phyloP scores from a whole-genome alignment of 2,113 vertebrate species.

The Leucopsar rothschildi region DNA sequence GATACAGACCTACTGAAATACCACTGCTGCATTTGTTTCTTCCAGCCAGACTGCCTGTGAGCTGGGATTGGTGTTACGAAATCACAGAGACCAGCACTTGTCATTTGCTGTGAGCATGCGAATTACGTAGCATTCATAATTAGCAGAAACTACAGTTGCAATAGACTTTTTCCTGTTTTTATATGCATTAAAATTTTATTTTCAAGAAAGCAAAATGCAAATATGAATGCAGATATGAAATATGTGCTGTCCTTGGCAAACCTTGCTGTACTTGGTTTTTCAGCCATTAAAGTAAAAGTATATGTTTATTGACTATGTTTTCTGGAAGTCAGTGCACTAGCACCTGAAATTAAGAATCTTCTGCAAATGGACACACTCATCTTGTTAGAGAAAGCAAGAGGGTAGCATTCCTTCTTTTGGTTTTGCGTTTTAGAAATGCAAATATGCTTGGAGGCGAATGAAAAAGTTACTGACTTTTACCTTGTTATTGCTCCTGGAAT shows the following conservation, averaged over 20 bases:
- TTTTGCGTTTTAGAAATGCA: not conserved
- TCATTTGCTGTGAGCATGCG: not conserved
- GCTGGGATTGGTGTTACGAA: not conserved
- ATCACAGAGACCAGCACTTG: not conserved
- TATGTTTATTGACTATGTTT: not conserved
- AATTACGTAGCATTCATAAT: not conserved
- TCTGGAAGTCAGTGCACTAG: not conserved
- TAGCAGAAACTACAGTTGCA: not conserved
- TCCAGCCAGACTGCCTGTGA: not conserved
- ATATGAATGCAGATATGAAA: not conserved
- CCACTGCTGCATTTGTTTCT: not conserved
- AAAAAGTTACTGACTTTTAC: conserved; percentile 21
- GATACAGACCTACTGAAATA: not conserved
- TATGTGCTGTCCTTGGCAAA: not conserved
- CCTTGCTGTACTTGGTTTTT: not conserved
- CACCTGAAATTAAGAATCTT: not conserved
- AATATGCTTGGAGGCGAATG: not conserved
- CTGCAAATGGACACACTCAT: accelerated
- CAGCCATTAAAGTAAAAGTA: not conserved
- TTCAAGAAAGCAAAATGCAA: not conserved
- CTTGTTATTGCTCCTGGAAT: conserved; percentile 17
- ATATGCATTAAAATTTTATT: not conserved
- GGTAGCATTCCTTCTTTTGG: not conserved
- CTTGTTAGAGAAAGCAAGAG: not conserved
- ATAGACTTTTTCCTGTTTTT: not conserved